These are phyloP conservation scores for Cichladusa arquata DNA, from an alignment of 2,113 vertebrate species.

Conservation along the genomic window DNA sequence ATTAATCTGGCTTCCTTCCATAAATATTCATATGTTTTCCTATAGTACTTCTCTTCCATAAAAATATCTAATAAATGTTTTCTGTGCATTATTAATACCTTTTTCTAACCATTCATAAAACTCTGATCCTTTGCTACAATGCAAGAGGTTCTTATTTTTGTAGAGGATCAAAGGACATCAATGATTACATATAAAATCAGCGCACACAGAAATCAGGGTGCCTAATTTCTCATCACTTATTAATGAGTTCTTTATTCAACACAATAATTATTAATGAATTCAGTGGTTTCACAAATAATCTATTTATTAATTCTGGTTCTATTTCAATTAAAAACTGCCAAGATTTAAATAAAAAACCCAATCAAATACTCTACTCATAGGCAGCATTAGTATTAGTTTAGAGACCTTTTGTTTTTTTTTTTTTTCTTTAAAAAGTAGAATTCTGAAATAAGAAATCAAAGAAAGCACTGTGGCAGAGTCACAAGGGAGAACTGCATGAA, in stretches of 20 bases:
- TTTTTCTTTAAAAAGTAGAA: conserved; percentile 64
- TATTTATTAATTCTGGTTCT: conserved; percentile 56
- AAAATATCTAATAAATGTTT: conserved; percentile 81
- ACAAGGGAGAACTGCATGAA: conserved; percentile 64
- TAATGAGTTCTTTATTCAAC: conserved; percentile 52
- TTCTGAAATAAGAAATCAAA: conserved; percentile 74
- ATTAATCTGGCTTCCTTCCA: conserved; percentile 70
- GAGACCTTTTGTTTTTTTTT: conserved; percentile 36
- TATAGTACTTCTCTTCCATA: conserved; percentile 73
- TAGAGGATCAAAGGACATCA: conserved; percentile 66
- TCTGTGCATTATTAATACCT: conserved; percentile 77
- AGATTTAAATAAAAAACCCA: conserved; percentile 66
- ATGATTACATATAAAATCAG: conserved; percentile 76
- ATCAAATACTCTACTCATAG: conserved; percentile 58
- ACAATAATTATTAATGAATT: conserved; percentile 46
- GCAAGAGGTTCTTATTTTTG: conserved; percentile 62
- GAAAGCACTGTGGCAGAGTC: conserved; percentile 76
- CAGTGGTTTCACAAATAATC: conserved; percentile 70
- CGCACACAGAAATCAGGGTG: conserved; percentile 73
- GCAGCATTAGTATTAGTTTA: conserved; percentile 71
- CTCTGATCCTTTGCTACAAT: conserved; percentile 65
- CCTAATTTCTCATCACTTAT: conserved; percentile 54
- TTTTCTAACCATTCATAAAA: conserved; percentile 70
- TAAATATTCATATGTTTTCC: conserved; percentile 74
- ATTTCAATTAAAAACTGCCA: conserved; percentile 69